Evolutionary conservation across 2,888 invertebrate species (phyloP).

Genomic region (Patella caerulea): DNA sequence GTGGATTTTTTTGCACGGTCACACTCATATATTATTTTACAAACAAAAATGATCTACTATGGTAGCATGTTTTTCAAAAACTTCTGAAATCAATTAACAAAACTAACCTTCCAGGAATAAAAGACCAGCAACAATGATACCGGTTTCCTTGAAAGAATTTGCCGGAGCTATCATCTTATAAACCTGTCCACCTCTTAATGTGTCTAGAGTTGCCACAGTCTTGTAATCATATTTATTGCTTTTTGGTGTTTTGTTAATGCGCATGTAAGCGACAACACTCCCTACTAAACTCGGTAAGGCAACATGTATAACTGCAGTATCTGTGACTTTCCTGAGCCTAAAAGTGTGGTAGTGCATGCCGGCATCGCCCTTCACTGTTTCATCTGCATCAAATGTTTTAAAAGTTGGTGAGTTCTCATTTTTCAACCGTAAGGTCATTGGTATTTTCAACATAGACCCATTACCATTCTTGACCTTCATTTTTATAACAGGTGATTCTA

Average conservation of each 20-base stretch:
- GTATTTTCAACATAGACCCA: neutral
- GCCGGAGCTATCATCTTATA: slow-evolving; percentile 13
- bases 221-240: slow-evolving; percentile 20
- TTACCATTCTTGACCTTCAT: slow-evolving; percentile 25
- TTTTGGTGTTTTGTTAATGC: slow-evolving; percentile 17
- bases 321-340: slow-evolving; percentile 30
- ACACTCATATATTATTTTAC: too few relatives aligned
- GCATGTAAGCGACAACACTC: slow-evolving; percentile 19
- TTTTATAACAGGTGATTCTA: slow-evolving; percentile 26
- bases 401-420: neutral
- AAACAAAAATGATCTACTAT: too few relatives aligned
- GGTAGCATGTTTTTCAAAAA: too few relatives aligned
- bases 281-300: neutral
- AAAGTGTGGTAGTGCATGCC: slow-evolving; percentile 41
- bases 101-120: neutral
- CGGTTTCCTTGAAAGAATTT: slow-evolving; percentile 5
- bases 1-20: too few relatives aligned
- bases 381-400: slow-evolving; percentile 18
- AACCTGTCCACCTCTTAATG: slow-evolving; percentile 12
- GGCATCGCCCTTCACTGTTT: slow-evolving; percentile 26
- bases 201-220: neutral
- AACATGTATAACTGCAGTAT: slow-evolving; percentile 20
- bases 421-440: slow-evolving; percentile 14
- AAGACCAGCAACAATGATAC: neutral
- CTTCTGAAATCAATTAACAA: too few relatives aligned